phyloP scores from a whole-genome alignment of 1,140 invertebrate species.

The Acromyrmex heyeri region DNA sequence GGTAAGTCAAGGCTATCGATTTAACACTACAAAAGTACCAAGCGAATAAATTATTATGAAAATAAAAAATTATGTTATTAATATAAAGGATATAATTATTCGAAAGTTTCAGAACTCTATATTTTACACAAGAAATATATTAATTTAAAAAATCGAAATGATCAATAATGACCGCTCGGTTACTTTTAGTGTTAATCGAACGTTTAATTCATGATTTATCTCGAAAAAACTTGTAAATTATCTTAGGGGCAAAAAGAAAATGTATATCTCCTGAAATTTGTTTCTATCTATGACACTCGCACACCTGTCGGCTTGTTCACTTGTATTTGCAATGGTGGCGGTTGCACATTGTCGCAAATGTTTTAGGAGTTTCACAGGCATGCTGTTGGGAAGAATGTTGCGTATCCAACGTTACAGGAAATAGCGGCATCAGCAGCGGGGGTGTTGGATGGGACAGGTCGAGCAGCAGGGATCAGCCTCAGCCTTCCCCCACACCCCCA shows the following conservation, averaged over 20 bases:
- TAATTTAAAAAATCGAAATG: too few relatives aligned
- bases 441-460: slow-evolving; percentile 79
- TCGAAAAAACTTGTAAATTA: slow-evolving; percentile 19
- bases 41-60: too few relatives aligned
- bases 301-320: slow-evolving; percentile 61
- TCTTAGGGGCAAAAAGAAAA: not conserved
- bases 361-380: slow-evolving; percentile 86
- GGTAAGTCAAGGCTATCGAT: slow-evolving; percentile 88
- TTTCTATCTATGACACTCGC: slow-evolving; percentile 28
- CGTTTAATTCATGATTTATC: slow-evolving; percentile 5
- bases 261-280: slow-evolving; percentile 28
- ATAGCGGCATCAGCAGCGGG: slow-evolving; percentile 69
- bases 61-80: too few relatives aligned
- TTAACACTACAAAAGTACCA: not conserved
- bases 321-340: slow-evolving; percentile 74
- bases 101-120: too few relatives aligned
- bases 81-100: too few relatives aligned
- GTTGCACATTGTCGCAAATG: slow-evolving; percentile 79
- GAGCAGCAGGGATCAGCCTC: slow-evolving; percentile 81
- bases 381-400: slow-evolving; percentile 87
- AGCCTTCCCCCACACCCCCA: slow-evolving; percentile 91
- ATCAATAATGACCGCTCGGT: too few relatives aligned
- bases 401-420: slow-evolving; percentile 81
- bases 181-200: too few relatives aligned
- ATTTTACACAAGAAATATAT: too few relatives aligned